These are phyloP conservation scores for Alexandromys fortis DNA, from an alignment of 2,113 vertebrate genomes.

Conservation along the genomic window DNA sequence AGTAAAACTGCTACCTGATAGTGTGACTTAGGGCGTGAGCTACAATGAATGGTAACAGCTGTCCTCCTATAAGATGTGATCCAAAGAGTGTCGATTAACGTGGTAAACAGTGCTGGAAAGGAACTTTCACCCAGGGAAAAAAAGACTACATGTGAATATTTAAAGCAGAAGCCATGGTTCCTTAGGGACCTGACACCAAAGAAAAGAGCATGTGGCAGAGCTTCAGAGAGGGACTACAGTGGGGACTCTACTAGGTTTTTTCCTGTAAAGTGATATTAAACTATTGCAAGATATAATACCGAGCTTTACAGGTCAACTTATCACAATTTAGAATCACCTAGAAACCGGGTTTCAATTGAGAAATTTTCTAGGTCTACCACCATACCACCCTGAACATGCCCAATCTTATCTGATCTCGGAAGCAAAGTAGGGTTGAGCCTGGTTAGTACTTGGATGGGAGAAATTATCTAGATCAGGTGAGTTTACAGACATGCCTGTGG, in stretches of 20 bases:
- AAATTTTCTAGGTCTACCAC: neutral
- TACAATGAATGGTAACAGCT: neutral
- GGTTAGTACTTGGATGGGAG: no score
- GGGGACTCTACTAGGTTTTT: neutral
- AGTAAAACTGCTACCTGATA: neutral
- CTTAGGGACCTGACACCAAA: neutral
- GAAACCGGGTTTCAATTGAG: neutral
- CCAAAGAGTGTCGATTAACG: neutral
- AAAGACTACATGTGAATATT: neutral
- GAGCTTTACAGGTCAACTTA: neutral
- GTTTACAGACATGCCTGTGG: neutral
- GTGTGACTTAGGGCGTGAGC: neutral
- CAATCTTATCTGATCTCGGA: rapidly evolving
- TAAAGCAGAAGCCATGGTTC: neutral
- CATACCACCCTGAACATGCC: no score
- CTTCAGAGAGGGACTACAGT: neutral
- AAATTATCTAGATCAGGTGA: neutral
- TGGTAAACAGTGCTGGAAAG: neutral
- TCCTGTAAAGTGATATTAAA: neutral
- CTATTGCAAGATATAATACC: neutral
- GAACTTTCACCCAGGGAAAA: neutral
- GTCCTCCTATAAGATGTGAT: neutral
- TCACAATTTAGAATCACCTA: neutral
- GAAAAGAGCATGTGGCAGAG: neutral
- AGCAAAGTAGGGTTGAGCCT: no score